These are phyloP conservation scores for Eupithecia insigniata DNA, from an alignment of 2,888 invertebrate genomes.

Conservation along the genomic window DNA sequence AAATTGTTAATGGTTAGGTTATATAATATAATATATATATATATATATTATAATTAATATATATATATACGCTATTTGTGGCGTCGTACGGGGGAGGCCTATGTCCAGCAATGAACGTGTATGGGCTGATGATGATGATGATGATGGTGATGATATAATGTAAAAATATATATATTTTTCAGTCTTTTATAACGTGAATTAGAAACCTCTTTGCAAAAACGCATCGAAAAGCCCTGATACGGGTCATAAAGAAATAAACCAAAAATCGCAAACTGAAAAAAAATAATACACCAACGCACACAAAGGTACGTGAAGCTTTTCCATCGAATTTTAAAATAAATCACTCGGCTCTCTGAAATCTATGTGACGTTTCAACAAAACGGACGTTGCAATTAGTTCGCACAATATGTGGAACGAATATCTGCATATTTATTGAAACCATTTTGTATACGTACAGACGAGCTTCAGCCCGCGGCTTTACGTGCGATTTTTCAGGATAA, in stretches of 20 bases:
- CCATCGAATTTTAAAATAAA: constrained; percentile 48
- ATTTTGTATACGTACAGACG: constrained; percentile 27
- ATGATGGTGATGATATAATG: too few relatives aligned
- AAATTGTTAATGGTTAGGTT: too few relatives aligned
- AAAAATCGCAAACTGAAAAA: constrained; percentile 12
- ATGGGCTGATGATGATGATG: too few relatives aligned
- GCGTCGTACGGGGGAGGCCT: too few relatives aligned
- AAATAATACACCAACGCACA: not conserved
- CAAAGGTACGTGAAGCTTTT: constrained; percentile 18
- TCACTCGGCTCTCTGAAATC: constrained; percentile 53
- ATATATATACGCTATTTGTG: too few relatives aligned
- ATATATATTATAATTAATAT: too few relatives aligned
- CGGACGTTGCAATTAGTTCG: constrained; percentile 61
- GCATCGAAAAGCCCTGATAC: not conserved
- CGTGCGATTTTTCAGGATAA: not conserved
- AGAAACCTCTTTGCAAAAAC: not conserved
- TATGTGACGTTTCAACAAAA: constrained; percentile 55
- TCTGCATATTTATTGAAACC: constrained; percentile 62
- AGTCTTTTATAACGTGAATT: not conserved
- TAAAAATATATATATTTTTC: not conserved
- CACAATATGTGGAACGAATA: constrained; percentile 58
- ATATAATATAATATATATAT: too few relatives aligned
- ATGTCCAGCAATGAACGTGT: too few relatives aligned
- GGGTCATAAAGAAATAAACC: constrained; percentile 12
- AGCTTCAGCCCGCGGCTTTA: not conserved